Base-by-base conservation (phyloP, 1,140 invertebrate species). In the Sweltsa coloradensis region DNA sequence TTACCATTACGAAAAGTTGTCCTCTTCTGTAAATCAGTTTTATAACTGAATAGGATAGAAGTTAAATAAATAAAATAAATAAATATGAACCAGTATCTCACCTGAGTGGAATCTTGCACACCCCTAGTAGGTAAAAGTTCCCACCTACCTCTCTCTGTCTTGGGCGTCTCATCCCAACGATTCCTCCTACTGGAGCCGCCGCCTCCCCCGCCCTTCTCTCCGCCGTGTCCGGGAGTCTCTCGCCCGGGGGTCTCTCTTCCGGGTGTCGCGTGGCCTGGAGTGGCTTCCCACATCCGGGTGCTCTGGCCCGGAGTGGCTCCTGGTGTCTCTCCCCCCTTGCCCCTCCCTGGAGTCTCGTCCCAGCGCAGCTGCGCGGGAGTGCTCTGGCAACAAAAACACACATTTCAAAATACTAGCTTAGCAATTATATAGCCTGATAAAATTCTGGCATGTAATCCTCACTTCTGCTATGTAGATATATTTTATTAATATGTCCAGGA, bases 131-230 rank as follows among this genome's bases (percentile, higher is more conserved):
- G n/a, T n/a, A 31, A 31, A 31, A 31, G n/a, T 11, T 31, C 9
- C 16, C 6, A 51, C 47, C 56, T 67, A 79, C 82, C 83, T 61
- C 92, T 76, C 64, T 97, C 92, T 13, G 92, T 96, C 72, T 93
- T 95, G 1, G 96, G 95, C 2, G 96, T 99, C 70, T 99, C 96
- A 72, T 99, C 97, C 96, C 96, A 99, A 49, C 97, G 79, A 70
- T 99, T 99, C 47, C 94, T 75, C 14, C 93, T 67, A 14, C 79
- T 79, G 18, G 78, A 80, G 9, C 76, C 59, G 34, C 45, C 46
- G n/a, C 43, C 42, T 36, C 34, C 21, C 22, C 24, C 51, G 5
- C 16, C 14, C 5, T 21, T 21, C 5, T 5, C 34, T 64, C 84
- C 84, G 54, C 85, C 85, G 56, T 89, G 85, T 1, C 83, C 85